These are phyloP conservation scores for Latrodectus elegans DNA, from an alignment of 2,888 invertebrate species.

Conservation along the genomic window DNA sequence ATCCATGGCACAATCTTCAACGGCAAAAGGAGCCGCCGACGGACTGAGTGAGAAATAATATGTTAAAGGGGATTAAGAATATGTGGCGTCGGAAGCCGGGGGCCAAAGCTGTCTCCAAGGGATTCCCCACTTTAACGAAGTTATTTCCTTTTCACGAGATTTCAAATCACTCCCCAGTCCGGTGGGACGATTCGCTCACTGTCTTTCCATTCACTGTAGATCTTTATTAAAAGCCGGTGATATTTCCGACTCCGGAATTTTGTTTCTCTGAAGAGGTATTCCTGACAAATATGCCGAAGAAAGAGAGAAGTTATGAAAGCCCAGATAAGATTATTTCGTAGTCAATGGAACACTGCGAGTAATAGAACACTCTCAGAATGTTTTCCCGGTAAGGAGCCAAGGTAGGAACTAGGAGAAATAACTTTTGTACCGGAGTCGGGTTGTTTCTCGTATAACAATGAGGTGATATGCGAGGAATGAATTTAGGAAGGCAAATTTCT, in stretches of 20 bases:
- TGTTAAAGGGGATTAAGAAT: slow-evolving; percentile 33
- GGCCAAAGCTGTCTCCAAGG: slow-evolving; percentile 23
- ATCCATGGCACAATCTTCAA: no score
- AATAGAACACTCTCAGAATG: no score
- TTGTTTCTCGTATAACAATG: no score
- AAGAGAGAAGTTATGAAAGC: not conserved
- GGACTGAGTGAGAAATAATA: slow-evolving; percentile 23
- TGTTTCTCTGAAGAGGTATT: not conserved
- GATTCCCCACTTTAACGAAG: slow-evolving; percentile 32
- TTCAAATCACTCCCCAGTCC: slow-evolving; percentile 4
- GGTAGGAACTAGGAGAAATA: no score
- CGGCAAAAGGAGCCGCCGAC: no score
- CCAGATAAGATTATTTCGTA: not conserved
- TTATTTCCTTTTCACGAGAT: slow-evolving; percentile 48
- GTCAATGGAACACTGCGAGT: not conserved
- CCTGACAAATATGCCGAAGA: not conserved
- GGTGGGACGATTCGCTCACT: slow-evolving; percentile 11
- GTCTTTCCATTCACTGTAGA: not conserved
- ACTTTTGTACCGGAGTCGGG: no score
- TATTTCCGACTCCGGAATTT: not conserved
- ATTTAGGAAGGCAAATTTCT: no score
- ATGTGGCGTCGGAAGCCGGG: slow-evolving; percentile 1
- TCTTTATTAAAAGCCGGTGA: slow-evolving; percentile 3
- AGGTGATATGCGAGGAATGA: no score
- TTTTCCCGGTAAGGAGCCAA: no score